These are phyloP conservation scores for Ceratitis capitata DNA, from an alignment of 1,140 invertebrate species.

Conservation along the genomic window DNA sequence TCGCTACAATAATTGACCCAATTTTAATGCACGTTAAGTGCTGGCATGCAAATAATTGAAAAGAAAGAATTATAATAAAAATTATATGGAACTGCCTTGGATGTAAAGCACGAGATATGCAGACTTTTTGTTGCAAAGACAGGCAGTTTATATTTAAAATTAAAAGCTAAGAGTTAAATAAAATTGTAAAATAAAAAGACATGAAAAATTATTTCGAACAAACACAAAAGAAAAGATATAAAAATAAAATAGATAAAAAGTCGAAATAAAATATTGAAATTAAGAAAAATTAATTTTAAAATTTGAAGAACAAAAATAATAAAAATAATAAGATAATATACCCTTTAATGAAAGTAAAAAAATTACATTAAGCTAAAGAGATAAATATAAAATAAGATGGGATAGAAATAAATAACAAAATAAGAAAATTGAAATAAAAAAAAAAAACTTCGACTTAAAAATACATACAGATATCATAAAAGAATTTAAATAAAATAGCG, in stretches of 20 bases:
- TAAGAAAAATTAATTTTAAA: neutral
- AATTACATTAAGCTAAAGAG: no score
- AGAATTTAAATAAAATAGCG: no score
- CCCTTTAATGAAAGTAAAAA: no score
- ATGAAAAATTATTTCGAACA: no score
- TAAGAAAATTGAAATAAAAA: no score
- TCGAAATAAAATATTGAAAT: no score
- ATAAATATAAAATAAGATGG: no score
- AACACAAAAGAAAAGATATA: neutral
- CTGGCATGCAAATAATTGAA: neutral
- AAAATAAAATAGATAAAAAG: neutral
- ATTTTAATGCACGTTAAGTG: neutral
- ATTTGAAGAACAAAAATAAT: no score
- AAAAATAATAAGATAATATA: no score
- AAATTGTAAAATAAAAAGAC: neutral
- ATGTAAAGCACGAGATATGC: neutral
- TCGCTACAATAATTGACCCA: neutral
- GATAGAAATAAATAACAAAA: no score
- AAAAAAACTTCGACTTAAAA: no score
- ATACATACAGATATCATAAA: no score
- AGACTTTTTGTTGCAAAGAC: neutral
- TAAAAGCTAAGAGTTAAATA: neutral
- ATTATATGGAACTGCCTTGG: neutral
- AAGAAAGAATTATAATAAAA: neutral
- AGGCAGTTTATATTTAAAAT: neutral